Conservation (phyloP, 2,113 vertebrate genomes). For the Bujurquina vittata region DNA sequence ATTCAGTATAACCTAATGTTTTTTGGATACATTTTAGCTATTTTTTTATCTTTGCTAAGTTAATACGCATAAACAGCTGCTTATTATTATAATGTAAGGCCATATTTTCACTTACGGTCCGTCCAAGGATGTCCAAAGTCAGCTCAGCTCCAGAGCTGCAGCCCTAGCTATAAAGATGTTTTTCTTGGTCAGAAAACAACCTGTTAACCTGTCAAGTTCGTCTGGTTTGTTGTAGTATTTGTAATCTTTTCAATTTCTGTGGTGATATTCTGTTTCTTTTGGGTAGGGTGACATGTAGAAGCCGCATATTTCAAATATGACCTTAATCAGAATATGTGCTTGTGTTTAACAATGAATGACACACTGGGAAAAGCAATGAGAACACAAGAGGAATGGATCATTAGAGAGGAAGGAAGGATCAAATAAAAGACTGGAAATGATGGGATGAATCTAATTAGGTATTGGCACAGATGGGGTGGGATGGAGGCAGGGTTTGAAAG, state of each 20-base stretch:
- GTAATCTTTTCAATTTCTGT: slow-evolving; percentile 4
- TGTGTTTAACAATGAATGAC: slow-evolving; percentile 18
- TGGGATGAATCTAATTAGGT: slow-evolving; percentile 49
- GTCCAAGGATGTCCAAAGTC: not conserved
- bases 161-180: not conserved
- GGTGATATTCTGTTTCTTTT: slow-evolving; percentile 13
- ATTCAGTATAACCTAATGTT: too few relatives aligned
- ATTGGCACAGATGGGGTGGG: slow-evolving; percentile 41
- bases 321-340: slow-evolving; percentile 13
- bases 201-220: not conserved
- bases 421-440: slow-evolving; percentile 49
- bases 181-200: slow-evolving; percentile 6
- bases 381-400: slow-evolving; percentile 28
- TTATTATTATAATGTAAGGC: not conserved
- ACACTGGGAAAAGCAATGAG: slow-evolving; percentile 13
- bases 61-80: not conserved
- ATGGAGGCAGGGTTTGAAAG: slow-evolving; percentile 30
- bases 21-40: too few relatives aligned
- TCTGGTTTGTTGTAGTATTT: not conserved
- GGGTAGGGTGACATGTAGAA: slow-evolving; percentile 5
- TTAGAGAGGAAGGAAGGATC: slow-evolving; percentile 38
- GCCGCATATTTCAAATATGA: slow-evolving; percentile 22
- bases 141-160: not conserved
- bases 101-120: not conserved
- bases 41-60: too few relatives aligned